These are phyloP conservation scores for Sipha flava DNA, from an alignment of 1,140 invertebrate species.

Conservation along the genomic window DNA sequence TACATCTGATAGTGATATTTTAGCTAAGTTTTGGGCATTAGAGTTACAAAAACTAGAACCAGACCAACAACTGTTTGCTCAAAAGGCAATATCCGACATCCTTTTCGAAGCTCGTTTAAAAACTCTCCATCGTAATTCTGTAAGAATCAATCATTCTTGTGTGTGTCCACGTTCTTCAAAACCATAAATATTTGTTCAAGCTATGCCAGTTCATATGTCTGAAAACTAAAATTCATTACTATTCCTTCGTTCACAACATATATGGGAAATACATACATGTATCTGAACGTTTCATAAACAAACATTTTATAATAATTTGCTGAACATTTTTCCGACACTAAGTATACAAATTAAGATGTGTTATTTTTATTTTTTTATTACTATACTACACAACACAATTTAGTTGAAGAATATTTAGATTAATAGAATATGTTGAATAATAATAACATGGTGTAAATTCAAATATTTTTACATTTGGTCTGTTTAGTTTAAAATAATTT, in stretches of 20 bases:
- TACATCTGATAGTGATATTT: not conserved
- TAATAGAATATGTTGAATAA: not conserved
- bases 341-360: not conserved
- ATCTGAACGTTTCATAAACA: not conserved
- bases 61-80: constrained; percentile 34
- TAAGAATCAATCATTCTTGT: constrained; percentile 34
- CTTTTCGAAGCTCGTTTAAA: constrained; percentile 27
- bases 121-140: constrained; percentile 29
- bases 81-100: constrained; percentile 35
- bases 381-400: not conserved
- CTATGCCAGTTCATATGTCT: not conserved
- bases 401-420: not conserved
- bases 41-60: constrained; percentile 22
- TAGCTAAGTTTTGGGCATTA: not conserved
- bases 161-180: not conserved
- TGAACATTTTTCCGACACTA: not conserved
- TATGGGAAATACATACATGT: not conserved
- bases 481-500: too few relatives aligned
- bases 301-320: not conserved
- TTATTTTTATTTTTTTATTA: not conserved
- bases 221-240: not conserved
- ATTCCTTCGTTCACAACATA: not conserved
- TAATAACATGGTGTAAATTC: not conserved
- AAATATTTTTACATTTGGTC: too few relatives aligned
- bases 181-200: not conserved